Evolutionary conservation across 2,113 vertebrate genomes (phyloP).

Genomic region (Phrynosoma platyrhinos): DNA sequence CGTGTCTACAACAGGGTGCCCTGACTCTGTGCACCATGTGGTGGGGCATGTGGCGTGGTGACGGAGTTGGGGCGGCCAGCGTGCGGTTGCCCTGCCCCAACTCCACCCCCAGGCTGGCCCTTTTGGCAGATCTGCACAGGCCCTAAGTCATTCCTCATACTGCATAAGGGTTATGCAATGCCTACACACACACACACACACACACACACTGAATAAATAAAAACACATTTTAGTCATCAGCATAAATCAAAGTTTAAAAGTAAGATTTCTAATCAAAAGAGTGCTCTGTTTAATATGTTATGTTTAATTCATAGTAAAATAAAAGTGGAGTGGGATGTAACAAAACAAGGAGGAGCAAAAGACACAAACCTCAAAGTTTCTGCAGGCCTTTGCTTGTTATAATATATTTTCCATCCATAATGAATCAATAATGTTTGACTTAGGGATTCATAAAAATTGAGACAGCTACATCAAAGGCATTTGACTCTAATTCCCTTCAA

Average conservation of each 20-base stretch:
- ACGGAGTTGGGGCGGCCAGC: too few species aligned
- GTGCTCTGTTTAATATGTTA: background rate
- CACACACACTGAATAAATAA: background rate
- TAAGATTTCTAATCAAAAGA: background rate
- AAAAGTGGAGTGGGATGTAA: background rate
- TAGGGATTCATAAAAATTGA: slow-evolving; percentile 61
- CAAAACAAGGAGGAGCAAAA: background rate
- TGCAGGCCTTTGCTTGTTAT: slow-evolving; percentile 38
- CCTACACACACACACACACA: background rate
- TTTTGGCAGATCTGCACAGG: too few species aligned
- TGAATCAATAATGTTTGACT: slow-evolving; percentile 54
- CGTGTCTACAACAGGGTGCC: too few species aligned
- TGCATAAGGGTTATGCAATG: too few species aligned
- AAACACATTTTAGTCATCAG: background rate
- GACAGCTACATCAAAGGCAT: slow-evolving; percentile 52
- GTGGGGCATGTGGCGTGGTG: too few species aligned
- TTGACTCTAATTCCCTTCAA: slow-evolving; percentile 64
- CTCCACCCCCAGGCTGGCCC: too few species aligned
- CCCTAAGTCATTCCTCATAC: too few species aligned
- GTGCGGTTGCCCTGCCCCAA: too few species aligned
- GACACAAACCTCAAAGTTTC: background rate
- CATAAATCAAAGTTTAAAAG: background rate
- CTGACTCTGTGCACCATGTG: too few species aligned
- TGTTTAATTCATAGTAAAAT: background rate
- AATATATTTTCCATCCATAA: slow-evolving; percentile 62